These are phyloP conservation scores for Scomber scombrus DNA, from an alignment of 2,113 vertebrate species.

Conservation along the genomic window DNA sequence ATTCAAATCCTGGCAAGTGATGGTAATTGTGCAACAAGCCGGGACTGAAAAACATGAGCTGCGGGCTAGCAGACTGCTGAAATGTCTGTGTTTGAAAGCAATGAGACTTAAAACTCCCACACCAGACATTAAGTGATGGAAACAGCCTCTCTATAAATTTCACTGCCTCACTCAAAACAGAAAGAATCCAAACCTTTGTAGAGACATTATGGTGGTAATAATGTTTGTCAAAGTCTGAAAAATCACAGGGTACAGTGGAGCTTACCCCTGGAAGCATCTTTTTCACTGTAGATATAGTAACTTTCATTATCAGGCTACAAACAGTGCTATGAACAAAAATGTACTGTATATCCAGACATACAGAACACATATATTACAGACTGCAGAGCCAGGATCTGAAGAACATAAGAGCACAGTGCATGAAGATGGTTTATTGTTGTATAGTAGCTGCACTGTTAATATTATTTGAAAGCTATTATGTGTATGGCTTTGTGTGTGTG, in stretches of 20 bases:
- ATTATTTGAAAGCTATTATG: slow-evolving; percentile 60
- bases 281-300: slow-evolving; percentile 45
- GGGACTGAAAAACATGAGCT: slow-evolving; percentile 49
- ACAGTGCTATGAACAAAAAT: neutral
- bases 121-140: slow-evolving; percentile 48
- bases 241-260: slow-evolving; percentile 20
- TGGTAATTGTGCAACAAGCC: slow-evolving; percentile 66
- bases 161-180: slow-evolving; percentile 36
- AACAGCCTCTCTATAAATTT: slow-evolving; percentile 57
- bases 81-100: slow-evolving; percentile 58
- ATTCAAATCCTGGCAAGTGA: slow-evolving; percentile 61
- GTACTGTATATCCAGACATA: slow-evolving; percentile 39
- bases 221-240: slow-evolving; percentile 56
- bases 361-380: slow-evolving; percentile 47
- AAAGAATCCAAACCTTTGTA: slow-evolving; percentile 46
- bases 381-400: slow-evolving; percentile 30
- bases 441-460: slow-evolving; percentile 57
- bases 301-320: slow-evolving; percentile 48
- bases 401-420: slow-evolving; percentile 48
- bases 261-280: slow-evolving; percentile 41
- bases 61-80: slow-evolving; percentile 54
- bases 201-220: slow-evolving; percentile 59
- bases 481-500: slow-evolving; percentile 21
- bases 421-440: slow-evolving; percentile 57
- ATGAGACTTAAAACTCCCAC: slow-evolving; percentile 61